Conservation (phyloP, 53 echinoderm and acorn worm genomes). For the Stichopus horrens region DNA sequence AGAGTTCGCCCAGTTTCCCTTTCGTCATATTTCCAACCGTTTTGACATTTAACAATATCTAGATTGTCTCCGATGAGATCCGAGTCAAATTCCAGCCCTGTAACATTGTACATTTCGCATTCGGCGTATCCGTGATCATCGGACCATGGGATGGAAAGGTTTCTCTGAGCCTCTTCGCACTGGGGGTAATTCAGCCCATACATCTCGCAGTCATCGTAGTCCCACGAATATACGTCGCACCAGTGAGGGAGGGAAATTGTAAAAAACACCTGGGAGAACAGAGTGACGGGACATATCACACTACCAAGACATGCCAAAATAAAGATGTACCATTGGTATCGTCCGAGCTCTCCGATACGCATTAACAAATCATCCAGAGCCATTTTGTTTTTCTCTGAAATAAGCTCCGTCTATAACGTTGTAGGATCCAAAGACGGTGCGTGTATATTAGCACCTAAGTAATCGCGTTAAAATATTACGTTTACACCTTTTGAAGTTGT, state of each 20-base stretch:
- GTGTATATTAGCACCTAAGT: too few species aligned
- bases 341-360: conserved; percentile 31
- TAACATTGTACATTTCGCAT: conserved; percentile 26
- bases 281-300: background rate
- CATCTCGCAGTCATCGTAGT: background rate
- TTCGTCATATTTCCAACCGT: conserved; percentile 30
- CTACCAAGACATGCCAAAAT: conserved; percentile 24
- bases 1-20: conserved; percentile 17
- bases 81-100: conserved; percentile 13
- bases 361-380: conserved; percentile 30
- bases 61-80: background rate
- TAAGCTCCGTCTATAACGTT: too few species aligned
- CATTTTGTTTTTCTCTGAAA: background rate
- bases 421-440: too few species aligned
- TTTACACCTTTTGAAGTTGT: too few species aligned
- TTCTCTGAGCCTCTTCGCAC: conserved; percentile 4
- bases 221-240: background rate
- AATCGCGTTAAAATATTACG: too few species aligned
- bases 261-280: conserved; percentile 20
- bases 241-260: conserved; percentile 7
- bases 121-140: background rate
- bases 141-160: background rate
- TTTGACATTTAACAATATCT: conserved; percentile 3
- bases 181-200: conserved; percentile 9
- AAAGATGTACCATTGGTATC: conserved; percentile 29